A percentile compares a stretch with the other conserved stretches of the same genome.
These are phyloP conservation scores for Sturnira hondurensis DNA, from an alignment of 2,113 vertebrate species.

Conservation along the genomic window DNA sequence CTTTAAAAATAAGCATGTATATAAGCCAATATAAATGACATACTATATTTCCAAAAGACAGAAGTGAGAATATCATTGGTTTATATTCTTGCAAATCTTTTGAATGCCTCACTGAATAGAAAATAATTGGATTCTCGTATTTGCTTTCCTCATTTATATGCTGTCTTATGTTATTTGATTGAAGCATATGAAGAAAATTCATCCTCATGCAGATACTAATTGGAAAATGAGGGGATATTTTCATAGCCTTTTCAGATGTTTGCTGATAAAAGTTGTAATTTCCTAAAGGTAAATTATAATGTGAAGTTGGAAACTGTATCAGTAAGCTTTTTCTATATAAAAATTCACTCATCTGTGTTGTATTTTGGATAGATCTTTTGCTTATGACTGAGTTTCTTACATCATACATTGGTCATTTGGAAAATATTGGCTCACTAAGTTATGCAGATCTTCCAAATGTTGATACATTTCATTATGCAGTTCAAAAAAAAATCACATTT, in stretches of 20 bases:
- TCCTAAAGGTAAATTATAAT: not conserved
- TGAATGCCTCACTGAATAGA: not conserved
- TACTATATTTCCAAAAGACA: not conserved
- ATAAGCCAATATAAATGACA: not conserved
- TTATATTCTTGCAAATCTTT: constrained; percentile 41
- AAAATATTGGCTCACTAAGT: not conserved
- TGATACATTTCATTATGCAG: constrained; percentile 43
- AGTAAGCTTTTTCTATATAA: not conserved
- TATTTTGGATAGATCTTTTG: constrained; percentile 32
- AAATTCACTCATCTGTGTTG: not conserved
- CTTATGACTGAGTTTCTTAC: not conserved
- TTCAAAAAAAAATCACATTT: not conserved
- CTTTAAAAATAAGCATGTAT: not conserved
- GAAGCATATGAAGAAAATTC: not conserved
- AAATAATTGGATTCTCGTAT: constrained; percentile 6
- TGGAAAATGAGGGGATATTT: not conserved
- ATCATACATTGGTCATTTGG: not conserved
- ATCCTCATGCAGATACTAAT: not conserved
- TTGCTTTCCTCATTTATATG: not conserved
- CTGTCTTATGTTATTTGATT: constrained; percentile 27
- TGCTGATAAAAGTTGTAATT: not conserved
- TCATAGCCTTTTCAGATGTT: constrained; percentile 7
- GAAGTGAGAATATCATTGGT: not conserved
- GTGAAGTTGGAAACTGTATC: not conserved
- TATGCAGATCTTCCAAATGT: constrained; percentile 36